Conservation (phyloP, 2,888 invertebrate genomes). For the Tuta absoluta region DNA sequence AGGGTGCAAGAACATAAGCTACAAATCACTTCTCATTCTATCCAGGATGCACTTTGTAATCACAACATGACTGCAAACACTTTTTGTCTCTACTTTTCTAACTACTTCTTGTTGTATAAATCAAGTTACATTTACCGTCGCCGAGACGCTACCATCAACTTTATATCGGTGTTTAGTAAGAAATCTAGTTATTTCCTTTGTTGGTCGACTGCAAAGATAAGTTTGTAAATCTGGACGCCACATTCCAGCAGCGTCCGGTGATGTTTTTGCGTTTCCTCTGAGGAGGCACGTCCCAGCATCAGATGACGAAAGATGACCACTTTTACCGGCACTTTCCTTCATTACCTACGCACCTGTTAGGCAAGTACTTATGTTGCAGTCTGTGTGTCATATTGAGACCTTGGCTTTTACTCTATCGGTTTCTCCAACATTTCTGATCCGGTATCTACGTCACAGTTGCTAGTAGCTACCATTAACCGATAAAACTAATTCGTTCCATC, state of each 20-base stretch:
- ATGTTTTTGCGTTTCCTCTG: conserved; percentile 62
- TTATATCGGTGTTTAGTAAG: neutral
- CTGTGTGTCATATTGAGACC: conserved; percentile 8
- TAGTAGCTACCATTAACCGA: conserved; percentile 4
- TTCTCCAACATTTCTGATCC: conserved; percentile 16
- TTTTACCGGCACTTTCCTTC: conserved; percentile 56
- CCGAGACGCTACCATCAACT: neutral
- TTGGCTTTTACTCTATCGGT: conserved; percentile 16
- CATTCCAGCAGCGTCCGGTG: conserved; percentile 58
- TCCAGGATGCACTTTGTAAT: conserved; percentile 27
- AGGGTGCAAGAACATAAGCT: conserved; percentile 12
- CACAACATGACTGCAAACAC: conserved; percentile 17
- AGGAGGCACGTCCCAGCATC: conserved; percentile 10
- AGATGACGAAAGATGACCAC: conserved; percentile 47
- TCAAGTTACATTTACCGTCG: conserved; percentile 18
- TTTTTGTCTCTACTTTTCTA: conserved; percentile 29
- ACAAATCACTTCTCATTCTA: conserved; percentile 26
- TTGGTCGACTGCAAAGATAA: conserved; percentile 9
- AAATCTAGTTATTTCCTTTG: neutral
- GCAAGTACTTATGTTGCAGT: conserved; percentile 7
- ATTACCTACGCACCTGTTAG: conserved; percentile 1
- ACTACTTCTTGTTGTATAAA: conserved; percentile 20
- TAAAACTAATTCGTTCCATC: conserved; percentile 14
- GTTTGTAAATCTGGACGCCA: conserved; percentile 37
- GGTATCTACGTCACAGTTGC: conserved; percentile 7